Evolutionary conservation across 2,113 vertebrate species (phyloP), one percentile per base, ranked within the genome.

Genomic region (Aleadryas rufinucha): DNA sequence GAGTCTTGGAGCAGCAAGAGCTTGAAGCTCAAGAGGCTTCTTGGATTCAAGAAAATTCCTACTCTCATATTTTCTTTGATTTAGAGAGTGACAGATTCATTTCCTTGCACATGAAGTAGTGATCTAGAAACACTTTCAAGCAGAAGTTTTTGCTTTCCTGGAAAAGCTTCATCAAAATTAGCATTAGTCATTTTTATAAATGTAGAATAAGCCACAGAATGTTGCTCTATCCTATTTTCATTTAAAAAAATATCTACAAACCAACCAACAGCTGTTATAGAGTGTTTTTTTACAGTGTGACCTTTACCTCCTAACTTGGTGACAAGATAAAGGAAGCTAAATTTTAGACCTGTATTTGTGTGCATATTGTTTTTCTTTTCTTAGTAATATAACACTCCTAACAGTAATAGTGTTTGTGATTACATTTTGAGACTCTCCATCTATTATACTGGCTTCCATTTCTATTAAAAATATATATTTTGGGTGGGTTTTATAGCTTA

Each of bases 391-490:
- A 92, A 82, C 30, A 63, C 16, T 26, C 20, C 27, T 42, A 76
- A 45, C 42, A 88, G 69, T 65, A 87, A 75, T 19, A 66, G 22
- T 20, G 41, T 77, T 91, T 95, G 30, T 91, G 49, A 65, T 71
- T 95, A 69, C 53, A 47, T 95, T 95, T 93, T 70, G 83, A 82
- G 24, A 64, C 83, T 30, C 33, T 80, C 91, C 5, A 7, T 76
- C 79, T 89, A 50, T 50, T 92, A 76, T 41, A 70, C 35, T 86
- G 21, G 24, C 42, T 91, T 59, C 18, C 5, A 54, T 77, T 94
- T 95, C 78, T 90, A 64, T 93, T 92, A 80, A 44, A 78, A 92
- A 75, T 63, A 37, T 76, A 68, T 82, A 56, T 86, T 95, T 95
- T 80, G 37, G 6, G 13, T 63, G 44, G 39, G 9, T 16, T 49